phyloP scores from a whole-genome alignment of 2,113 vertebrate genomes.

The Gracilinanus agilis region DNA sequence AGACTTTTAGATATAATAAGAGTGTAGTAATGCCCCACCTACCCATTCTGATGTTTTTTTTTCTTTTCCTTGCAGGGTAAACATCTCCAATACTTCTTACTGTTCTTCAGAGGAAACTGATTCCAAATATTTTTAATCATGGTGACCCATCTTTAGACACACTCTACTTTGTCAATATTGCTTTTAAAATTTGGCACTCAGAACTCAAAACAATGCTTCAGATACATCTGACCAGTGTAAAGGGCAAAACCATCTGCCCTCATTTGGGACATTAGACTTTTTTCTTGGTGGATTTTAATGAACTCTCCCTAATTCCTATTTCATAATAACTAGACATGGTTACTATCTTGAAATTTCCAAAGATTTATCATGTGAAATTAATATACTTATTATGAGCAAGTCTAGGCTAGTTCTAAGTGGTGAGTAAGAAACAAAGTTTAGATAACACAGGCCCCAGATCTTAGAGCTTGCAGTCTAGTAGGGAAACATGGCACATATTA shows the following conservation, averaged over 20 bases:
- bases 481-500: not conserved
- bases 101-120: no score
- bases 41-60: not conserved
- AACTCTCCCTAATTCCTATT: not conserved
- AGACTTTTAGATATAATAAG: not conserved
- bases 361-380: not conserved
- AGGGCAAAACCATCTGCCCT: not conserved
- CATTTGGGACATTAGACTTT: not conserved
- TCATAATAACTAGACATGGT: not conserved
- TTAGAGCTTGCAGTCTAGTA: not conserved
- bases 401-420: not conserved
- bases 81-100: no score
- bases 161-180: not conserved
- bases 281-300: not conserved
- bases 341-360: not conserved
- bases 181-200: not conserved
- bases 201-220: not conserved
- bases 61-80: no score
- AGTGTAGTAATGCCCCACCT: not conserved
- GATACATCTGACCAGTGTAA: no score
- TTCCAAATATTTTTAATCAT: no score
- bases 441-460: not conserved
- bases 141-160: not conserved
- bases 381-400: not conserved
- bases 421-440: not conserved